These are phyloP conservation scores for Novumbra hubbsi DNA, from an alignment of 2,797 vertebrate genomes.

Conservation along the genomic window DNA sequence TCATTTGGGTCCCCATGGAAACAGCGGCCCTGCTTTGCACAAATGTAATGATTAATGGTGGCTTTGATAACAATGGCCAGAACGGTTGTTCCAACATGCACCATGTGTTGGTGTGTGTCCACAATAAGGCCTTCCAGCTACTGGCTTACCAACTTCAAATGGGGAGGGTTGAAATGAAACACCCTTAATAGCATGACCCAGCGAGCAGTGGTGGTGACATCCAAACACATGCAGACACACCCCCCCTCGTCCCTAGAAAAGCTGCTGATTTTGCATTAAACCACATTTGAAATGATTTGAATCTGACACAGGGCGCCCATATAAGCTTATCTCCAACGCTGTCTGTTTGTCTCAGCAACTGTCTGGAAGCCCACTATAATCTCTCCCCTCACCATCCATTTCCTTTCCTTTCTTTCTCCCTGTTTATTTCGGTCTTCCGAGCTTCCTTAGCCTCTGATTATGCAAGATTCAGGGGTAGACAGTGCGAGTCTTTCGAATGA, in stretches of 20 bases:
- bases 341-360: neutral
- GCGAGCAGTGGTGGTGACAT: neutral
- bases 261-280: slow-evolving; percentile 12
- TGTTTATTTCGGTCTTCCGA: too few relatives aligned
- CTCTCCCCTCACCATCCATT: neutral
- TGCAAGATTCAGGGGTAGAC: neutral
- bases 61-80: slow-evolving; percentile 62
- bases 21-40: slow-evolving; percentile 63
- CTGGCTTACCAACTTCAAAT: neutral
- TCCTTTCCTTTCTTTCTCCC: neutral
- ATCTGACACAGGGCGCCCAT: neutral
- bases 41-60: slow-evolving; percentile 69
- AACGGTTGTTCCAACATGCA: slow-evolving; percentile 54
- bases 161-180: neutral
- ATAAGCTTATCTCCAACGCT: slow-evolving; percentile 3
- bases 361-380: neutral
- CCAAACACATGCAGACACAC: slow-evolving; percentile 10
- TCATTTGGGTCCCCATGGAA: slow-evolving; percentile 66
- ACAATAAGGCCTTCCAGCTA: slow-evolving; percentile 31
- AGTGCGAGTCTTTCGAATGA: neutral
- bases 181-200: slow-evolving; percentile 9
- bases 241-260: neutral
- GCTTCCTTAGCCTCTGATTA: neutral
- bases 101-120: slow-evolving; percentile 22
- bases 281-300: slow-evolving; percentile 16